Conservation (phyloP, 92 coral and sea anemone species). For the Epizoanthus illoricatus region DNA sequence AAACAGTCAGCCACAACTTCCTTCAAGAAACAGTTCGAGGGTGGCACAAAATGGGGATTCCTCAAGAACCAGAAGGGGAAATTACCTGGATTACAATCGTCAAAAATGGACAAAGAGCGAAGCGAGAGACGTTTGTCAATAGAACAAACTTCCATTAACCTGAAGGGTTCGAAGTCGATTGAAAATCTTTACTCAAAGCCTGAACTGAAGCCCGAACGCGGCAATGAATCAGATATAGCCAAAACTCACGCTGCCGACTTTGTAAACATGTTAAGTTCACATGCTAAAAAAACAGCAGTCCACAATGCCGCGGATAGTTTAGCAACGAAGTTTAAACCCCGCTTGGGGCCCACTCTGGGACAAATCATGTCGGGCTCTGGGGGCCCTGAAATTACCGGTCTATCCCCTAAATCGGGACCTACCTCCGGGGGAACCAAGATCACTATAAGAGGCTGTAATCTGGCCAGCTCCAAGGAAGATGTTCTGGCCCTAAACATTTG, state of each 20-base stretch:
- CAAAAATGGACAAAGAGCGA: slow-evolving; percentile 50
- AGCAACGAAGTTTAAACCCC: slow-evolving; percentile 57
- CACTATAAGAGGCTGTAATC: slow-evolving; percentile 83
- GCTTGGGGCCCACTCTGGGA: slow-evolving; percentile 88
- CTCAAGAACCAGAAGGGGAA: slow-evolving; percentile 45
- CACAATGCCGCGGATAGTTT: slow-evolving; percentile 13
- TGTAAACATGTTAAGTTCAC: slow-evolving; percentile 42
- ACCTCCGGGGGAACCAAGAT: slow-evolving; percentile 87
- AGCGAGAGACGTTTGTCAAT: slow-evolving; percentile 81
- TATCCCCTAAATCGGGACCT: slow-evolving; percentile 92
- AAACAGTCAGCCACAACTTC: slow-evolving; percentile 32
- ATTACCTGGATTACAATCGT: slow-evolving; percentile 26
- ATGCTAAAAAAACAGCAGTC: slow-evolving; percentile 25
- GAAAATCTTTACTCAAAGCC: slow-evolving; percentile 74
- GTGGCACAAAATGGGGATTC: slow-evolving; percentile 45
- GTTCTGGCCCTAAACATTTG: slow-evolving; percentile 69
- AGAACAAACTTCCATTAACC: slow-evolving; percentile 69
- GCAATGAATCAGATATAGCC: background rate
- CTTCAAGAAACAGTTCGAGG: background rate
- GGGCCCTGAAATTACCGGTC: slow-evolving; percentile 91
- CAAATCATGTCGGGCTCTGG: slow-evolving; percentile 80
- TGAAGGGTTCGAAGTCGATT: slow-evolving; percentile 79
- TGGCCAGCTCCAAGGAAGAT: slow-evolving; percentile 76
- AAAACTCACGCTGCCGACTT: slow-evolving; percentile 38
- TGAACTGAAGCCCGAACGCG: slow-evolving; percentile 9